These are phyloP conservation scores for Typhlichthys eigenmanni DNA, from an alignment of 2,797 vertebrate genomes.

Conservation along the genomic window DNA sequence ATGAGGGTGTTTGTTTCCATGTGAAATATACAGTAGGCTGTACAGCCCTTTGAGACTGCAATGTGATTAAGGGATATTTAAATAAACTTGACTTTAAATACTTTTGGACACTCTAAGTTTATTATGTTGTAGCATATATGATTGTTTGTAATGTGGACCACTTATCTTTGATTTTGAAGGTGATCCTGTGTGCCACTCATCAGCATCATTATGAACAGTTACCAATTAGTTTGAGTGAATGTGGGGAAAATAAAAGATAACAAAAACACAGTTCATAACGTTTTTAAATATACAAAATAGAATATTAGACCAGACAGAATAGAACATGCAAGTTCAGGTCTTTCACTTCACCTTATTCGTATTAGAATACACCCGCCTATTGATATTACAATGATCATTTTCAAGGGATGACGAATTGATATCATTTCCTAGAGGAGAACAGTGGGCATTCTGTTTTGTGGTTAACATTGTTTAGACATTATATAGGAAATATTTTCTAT, in stretches of 20 bases:
- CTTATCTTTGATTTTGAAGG: conserved; percentile 4
- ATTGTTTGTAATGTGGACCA: background rate
- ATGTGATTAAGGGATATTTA: too few relatives aligned
- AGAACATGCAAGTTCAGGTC: background rate
- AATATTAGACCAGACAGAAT: too few relatives aligned
- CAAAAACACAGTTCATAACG: too few relatives aligned
- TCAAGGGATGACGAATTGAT: too few relatives aligned
- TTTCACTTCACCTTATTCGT: background rate
- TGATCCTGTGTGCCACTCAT: conserved; percentile 1
- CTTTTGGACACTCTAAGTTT: background rate
- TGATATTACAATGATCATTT: background rate
- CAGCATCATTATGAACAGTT: background rate
- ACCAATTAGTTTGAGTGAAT: too few relatives aligned
- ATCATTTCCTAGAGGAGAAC: background rate
- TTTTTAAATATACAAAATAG: too few relatives aligned
- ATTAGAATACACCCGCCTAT: background rate
- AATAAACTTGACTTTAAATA: background rate
- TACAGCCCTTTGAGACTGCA: too few relatives aligned
- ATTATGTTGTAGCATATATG: background rate
- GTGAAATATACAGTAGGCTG: too few relatives aligned
- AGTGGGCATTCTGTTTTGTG: background rate
- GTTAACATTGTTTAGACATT: background rate
- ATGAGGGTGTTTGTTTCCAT: too few relatives aligned
- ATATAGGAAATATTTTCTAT: background rate
- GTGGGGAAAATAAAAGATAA: too few relatives aligned